Base-by-base conservation (phyloP, 2,888 invertebrate genomes). In the Oscheius onirici region DNA sequence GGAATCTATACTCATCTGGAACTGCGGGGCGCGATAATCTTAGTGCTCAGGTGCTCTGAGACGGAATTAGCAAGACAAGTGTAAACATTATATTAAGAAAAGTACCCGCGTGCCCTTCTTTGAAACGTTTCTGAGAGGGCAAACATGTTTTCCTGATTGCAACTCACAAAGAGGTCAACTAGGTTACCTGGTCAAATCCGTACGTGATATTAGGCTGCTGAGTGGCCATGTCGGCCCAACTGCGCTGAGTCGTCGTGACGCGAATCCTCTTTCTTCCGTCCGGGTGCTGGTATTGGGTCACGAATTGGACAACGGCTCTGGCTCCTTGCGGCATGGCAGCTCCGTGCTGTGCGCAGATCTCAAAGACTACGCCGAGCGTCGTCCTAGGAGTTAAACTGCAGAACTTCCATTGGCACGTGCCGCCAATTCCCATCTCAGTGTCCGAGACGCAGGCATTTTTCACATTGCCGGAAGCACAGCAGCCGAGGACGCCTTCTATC, bases 361-460 rank as follows among this genome's bases (percentile, higher is more conserved):
- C 99, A 89, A 99, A 97, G 90, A 97, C 95, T 83, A 97, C 91
- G 3, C 93, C 94, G 87, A 95, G 92, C 0, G 97, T 97, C 17
- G 94, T 93, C 86, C 93, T 94, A 0, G 97, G 96, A 52, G 92
- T 93, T 26, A 99, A 91, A 0, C 95, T 93, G 89, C 97, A 77
- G 90, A 99, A 92, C 90, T 97, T 97, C 99, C 99, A 99, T 87
- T 97, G 95, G 73, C 94, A 93, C 0, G 99, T 99, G 82, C 94
- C 95, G 41, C 97, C 97, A 90, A 97, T 92, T 69, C 99, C 99
- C 84, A 97, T 93, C 90, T 99, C 99, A 77, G 94, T 94, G 88
- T 99, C 99, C 0, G 96, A 94, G 63, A 99, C 96, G 84, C 92
- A 92, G 0, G 94, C 92, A 57, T 94, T 94, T 88, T 97, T 97